Conservation (phyloP, 1,140 invertebrate genomes). For the Drosophila tani region DNA sequence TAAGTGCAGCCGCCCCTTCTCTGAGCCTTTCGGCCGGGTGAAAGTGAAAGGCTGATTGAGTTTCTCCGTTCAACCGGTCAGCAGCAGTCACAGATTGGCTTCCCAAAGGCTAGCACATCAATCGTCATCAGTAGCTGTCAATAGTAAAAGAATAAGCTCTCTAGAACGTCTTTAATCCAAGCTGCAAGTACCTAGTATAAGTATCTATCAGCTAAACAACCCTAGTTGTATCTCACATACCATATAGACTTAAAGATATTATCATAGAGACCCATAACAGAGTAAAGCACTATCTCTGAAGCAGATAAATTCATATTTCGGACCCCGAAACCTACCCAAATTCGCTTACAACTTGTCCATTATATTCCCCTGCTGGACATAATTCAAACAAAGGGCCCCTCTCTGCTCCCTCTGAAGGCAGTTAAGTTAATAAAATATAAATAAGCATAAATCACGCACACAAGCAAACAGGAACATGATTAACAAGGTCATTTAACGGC, state of each 20-base stretch:
- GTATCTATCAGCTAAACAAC: not conserved
- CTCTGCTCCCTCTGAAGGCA: constrained; percentile 2
- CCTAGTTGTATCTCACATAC: not conserved
- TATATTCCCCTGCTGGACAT: constrained; percentile 35
- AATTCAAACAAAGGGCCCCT: constrained; percentile 32
- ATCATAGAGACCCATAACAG: not conserved
- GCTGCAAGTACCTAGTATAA: not conserved
- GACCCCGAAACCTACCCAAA: not conserved
- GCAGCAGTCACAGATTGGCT: constrained; percentile 7
- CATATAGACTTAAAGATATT: not conserved
- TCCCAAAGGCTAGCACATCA: not conserved
- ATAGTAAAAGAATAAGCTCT: no score
- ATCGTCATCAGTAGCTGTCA: not conserved
- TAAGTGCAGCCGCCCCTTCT: constrained; percentile 51
- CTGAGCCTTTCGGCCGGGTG: constrained; percentile 9
- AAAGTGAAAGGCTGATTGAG: constrained; percentile 56
- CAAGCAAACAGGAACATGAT: constrained; percentile 76
- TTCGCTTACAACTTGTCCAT: constrained; percentile 18
- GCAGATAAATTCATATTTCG: constrained; percentile 5
- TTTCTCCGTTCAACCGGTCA: constrained; percentile 17
- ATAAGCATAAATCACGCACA: constrained; percentile 82
- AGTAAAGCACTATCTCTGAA: not conserved
- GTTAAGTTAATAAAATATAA: constrained; percentile 78
- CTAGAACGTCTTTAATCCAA: not conserved
- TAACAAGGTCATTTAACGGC: constrained; percentile 80